Conservation (phyloP, 1,140 invertebrate species). For the Pseudomyrmex concolor region DNA sequence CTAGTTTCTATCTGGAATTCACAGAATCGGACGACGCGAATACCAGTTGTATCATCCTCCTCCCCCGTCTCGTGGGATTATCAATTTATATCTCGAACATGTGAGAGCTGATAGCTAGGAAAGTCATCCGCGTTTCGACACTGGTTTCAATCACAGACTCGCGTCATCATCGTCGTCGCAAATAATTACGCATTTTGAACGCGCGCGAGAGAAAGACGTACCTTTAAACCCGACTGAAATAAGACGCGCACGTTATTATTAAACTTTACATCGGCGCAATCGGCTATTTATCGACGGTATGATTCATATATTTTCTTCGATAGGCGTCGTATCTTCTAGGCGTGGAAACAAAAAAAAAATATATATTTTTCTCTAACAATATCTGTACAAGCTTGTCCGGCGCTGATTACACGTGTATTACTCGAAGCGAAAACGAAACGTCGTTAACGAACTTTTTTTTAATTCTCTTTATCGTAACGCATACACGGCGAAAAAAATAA, state of each 20-base stretch:
- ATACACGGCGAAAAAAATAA: too few species aligned
- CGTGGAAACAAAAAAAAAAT: too few species aligned
- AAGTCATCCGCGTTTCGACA: neutral
- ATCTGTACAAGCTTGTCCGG: too few species aligned
- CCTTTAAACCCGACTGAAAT: neutral
- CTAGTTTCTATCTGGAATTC: slow-evolving; percentile 37
- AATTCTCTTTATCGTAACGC: too few species aligned
- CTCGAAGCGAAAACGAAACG: too few species aligned
- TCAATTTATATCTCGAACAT: slow-evolving; percentile 44
- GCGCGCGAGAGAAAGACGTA: neutral
- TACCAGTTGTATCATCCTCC: neutral
- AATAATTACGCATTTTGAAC: neutral
- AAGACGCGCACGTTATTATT: neutral
- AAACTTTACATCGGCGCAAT: too few species aligned
- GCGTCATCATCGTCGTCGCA: neutral
- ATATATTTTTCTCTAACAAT: too few species aligned
- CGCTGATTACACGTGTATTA: too few species aligned
- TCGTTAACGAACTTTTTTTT: too few species aligned
- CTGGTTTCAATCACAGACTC: neutral
- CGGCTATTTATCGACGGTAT: too few species aligned
- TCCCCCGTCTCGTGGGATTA: slow-evolving; percentile 19
- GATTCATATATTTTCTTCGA: too few species aligned
- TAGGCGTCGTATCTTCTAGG: too few species aligned
- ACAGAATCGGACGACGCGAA: neutral
- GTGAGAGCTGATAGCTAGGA: slow-evolving; percentile 23